Evolutionary conservation across 2,113 vertebrate species (phyloP), one percentile per base, ranked within the genome.

Genomic region (Plotosus lineatus): DNA sequence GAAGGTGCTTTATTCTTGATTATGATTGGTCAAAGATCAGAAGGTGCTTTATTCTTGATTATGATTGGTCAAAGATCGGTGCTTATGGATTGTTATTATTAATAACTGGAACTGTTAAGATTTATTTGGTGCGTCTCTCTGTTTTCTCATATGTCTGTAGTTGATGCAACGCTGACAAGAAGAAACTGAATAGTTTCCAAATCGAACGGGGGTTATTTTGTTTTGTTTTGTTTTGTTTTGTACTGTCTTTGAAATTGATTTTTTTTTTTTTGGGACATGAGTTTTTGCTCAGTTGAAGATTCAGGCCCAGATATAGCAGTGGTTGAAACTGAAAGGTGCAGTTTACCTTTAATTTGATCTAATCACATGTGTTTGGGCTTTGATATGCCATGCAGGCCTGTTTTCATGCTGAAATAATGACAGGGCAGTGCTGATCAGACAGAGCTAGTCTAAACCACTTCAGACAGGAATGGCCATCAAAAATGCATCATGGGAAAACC

Each of bases 381-480:
- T 79, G 60, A 33, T 50, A 68, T 26, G 28, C 5, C 48, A 55
- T 38, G 14, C 68, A 79, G 48, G 28, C 56, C 71, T 63, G 79
- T 65, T 21, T 36, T 81, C 58, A 65, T 7, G 6, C 48, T 5
- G 58, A 36, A 40, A 74, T 76, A 81, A 81, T 81, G 60, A 81
- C 72, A 75, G 72, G 28, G 60, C 60, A 56, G 44, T 19, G 38
- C 48, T 66, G 80, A 26, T n/a, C 11, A 66, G 36, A 60, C 42
- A 38, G 58, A 17, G 56, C n/a, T 33, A 78, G 68, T 73, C 75
- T 55, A 19, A 58, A 42, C 51, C 6, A 31, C n/a, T 46, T 71
- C 17, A 31, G 77, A 33, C 63, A 48, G 21, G 7, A 53, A 28
- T n/a, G 36, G 23, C 31, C 36, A 36, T 31, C 33, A 31, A 26